Evolutionary conservation across 2,113 vertebrate species (phyloP).

Genomic region (Amblyornis subalaris): DNA sequence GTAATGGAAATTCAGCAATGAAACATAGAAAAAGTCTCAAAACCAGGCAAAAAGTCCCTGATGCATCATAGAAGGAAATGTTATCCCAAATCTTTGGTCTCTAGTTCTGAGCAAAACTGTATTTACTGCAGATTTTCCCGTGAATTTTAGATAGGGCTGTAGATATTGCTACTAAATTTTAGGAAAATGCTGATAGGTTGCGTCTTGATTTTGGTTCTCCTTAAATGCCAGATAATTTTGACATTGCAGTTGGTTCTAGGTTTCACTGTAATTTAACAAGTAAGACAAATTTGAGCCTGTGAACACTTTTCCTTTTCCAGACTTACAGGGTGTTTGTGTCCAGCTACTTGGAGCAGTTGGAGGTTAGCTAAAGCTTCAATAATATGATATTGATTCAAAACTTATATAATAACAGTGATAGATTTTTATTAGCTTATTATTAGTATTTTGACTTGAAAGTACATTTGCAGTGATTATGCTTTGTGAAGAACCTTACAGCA

Average conservation of each 20-base stretch:
- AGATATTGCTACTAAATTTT: background rate
- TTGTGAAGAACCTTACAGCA: background rate
- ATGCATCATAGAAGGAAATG: accelerated
- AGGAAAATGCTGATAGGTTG: accelerated
- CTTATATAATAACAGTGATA: background rate
- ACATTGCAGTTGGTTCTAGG: accelerated
- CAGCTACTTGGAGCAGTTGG: background rate
- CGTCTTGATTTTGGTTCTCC: background rate
- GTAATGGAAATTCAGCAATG: background rate
- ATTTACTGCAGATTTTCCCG: background rate
- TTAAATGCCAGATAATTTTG: background rate
- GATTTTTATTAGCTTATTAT: background rate
- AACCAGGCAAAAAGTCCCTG: background rate
- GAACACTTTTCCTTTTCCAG: background rate
- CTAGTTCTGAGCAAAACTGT: background rate
- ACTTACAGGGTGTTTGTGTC: background rate
- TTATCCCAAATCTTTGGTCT: background rate
- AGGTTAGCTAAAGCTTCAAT: background rate
- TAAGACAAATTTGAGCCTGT: background rate
- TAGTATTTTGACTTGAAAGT: background rate
- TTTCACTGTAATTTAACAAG: background rate
- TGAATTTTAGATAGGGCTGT: accelerated
- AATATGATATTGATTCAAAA: background rate
- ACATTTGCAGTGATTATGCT: background rate
- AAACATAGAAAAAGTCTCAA: background rate